Conservation (phyloP, 2,113 vertebrate genomes). For the Calidris pygmaea region DNA sequence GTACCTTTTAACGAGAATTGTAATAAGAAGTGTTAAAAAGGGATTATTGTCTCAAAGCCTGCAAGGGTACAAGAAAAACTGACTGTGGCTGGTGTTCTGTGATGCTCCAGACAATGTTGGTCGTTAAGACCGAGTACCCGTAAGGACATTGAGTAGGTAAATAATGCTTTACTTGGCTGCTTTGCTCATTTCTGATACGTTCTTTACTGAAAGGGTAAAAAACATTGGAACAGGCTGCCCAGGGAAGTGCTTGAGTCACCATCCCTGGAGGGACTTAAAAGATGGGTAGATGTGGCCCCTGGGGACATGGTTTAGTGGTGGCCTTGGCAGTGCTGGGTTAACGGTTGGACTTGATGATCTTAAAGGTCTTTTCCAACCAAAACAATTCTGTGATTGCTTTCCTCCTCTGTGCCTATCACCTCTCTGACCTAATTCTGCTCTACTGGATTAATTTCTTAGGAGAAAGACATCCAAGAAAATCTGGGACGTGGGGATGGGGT, state of each 20-base stretch:
- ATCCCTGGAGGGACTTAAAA: not conserved
- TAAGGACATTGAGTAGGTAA: not conserved
- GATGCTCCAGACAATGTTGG: not conserved
- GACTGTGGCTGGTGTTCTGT: not conserved
- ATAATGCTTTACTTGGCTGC: not conserved
- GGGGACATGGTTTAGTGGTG: not conserved
- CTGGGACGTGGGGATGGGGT: fast-evolving
- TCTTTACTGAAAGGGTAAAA: not conserved
- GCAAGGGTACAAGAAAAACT: not conserved
- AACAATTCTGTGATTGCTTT: not conserved
- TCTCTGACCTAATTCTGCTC: not conserved
- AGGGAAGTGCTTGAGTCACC: not conserved
- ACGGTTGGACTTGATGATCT: not conserved
- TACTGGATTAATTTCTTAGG: not conserved
- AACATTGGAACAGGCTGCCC: not conserved
- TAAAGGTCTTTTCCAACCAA: not conserved
- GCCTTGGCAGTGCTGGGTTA: not conserved
- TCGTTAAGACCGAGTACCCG: fast-evolving
- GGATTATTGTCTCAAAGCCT: not conserved
- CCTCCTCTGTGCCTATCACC: fast-evolving
- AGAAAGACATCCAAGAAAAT: not conserved
- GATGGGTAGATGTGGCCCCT: not conserved
- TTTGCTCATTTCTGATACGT: not conserved
- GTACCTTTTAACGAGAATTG: not conserved
- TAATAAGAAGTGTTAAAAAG: not conserved